Evolutionary conservation across 2,113 vertebrate genomes (phyloP), one percentile per base, ranked within the genome.

Genomic region (Saccopteryx bilineata): DNA sequence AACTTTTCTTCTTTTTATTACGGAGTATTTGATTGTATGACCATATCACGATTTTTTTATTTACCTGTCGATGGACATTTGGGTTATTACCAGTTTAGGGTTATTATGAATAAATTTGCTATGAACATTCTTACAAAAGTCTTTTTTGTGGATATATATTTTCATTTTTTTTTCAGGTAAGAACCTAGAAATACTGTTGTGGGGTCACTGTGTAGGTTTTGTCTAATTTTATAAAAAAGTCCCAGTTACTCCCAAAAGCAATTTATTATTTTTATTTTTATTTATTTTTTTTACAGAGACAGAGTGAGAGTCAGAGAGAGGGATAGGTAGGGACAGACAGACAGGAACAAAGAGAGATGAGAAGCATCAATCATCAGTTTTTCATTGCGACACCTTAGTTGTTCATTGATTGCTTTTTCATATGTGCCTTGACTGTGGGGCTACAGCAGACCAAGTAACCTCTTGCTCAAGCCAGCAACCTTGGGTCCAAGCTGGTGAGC

Each of bases 131-230:
- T 46, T 68, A 5, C 78, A 17, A 26, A 65, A 60, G 28, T 61
- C 66, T 87, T 79, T 60, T 60, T 79, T 76, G 61, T 65, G 5
- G 13, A 26, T 28, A 50, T 72, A 60, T 23, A 4, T 68, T 89
- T 84, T 65, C 46, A 54, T 82, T 87, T 95, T 91, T 84, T 60
- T 81, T 28, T 60, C 76, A 23, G 24, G n/a, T 90, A 91, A 71
- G 58, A 72, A 88, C 21, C n/a, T 84, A 61, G 14, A 87, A 58
- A 66, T 63, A 46, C 46, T 68, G 68, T 74, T 33, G 9, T 13
- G 24, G 58, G 3, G 11, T 69, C 54, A 48, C 58, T 78, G 63
- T 63, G 28, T 75, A 39, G 31, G 31, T 87, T 31, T 31, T 5
- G 1, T 75, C 90, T 82, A 72, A 46, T 58, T 93, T 76, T 56